These are phyloP conservation scores for Ormyrus thymus DNA, from an alignment of 2,888 invertebrate genomes.

Conservation along the genomic window DNA sequence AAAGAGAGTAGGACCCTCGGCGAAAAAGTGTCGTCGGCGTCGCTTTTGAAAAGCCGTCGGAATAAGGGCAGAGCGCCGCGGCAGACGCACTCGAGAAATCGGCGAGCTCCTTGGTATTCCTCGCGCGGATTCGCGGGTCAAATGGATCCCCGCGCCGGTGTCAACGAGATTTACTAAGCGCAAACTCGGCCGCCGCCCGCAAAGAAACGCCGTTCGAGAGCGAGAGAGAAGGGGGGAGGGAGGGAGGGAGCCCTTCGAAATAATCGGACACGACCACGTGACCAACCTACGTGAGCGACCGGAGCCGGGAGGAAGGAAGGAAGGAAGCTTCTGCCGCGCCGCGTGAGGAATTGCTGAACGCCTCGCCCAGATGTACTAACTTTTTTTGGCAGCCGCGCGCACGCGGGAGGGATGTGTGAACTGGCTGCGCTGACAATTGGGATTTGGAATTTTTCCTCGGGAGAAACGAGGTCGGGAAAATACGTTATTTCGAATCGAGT, in stretches of 20 bases:
- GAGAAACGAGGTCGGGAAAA: no score
- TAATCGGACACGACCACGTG: conserved; percentile 51
- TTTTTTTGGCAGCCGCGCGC: not conserved
- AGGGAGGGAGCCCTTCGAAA: conserved; percentile 30
- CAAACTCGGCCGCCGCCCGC: conserved; percentile 14
- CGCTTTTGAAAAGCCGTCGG: no score
- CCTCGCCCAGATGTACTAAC: not conserved
- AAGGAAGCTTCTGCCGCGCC: not conserved
- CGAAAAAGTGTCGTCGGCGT: no score
- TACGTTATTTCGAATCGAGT: no score
- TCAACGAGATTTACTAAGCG: conserved; percentile 59
- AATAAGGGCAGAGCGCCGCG: no score
- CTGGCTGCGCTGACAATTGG: no score
- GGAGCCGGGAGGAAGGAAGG: not conserved
- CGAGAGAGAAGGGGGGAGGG: not conserved
- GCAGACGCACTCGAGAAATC: no score
- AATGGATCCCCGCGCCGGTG: conserved; percentile 55
- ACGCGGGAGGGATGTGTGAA: no score
- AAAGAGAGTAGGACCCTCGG: no score
- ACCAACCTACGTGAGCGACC: conserved; percentile 43
- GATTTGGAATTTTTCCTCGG: no score
- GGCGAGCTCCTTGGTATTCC: no score
- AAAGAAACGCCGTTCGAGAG: not conserved
- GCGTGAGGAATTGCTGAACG: not conserved
- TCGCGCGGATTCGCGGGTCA: conserved; percentile 39